Evolutionary conservation across 2,113 vertebrate species (phyloP).

Genomic region (Corythaixoides concolor): DNA sequence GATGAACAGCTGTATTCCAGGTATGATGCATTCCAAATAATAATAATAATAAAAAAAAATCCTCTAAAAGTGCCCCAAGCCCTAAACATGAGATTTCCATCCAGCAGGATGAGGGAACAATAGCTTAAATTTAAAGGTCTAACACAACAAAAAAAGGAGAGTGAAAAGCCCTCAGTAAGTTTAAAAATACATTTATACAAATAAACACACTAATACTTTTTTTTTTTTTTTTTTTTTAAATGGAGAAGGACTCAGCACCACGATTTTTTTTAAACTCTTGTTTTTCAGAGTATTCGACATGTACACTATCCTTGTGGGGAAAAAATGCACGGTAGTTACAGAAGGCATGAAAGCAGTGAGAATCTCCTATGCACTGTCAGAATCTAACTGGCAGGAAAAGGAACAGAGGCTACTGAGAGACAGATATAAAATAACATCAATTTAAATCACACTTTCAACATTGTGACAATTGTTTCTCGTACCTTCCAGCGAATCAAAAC

Average conservation of each 20-base stretch:
- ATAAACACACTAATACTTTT: not conserved
- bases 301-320: not conserved
- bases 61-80: not conserved
- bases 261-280: not conserved
- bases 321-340: not conserved
- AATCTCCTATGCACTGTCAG: not conserved
- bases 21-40: not conserved
- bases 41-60: not conserved
- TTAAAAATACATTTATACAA: not conserved
- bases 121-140: not conserved
- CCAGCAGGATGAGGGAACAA: not conserved
- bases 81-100: not conserved
- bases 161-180: not conserved
- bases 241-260: not conserved
- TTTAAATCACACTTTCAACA: not conserved
- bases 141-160: not conserved
- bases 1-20: not conserved
- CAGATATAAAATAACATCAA: not conserved
- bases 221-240: not conserved
- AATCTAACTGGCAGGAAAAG: not conserved
- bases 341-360: not conserved
- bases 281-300: not conserved
- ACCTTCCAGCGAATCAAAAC: not conserved
- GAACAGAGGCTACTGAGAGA: not conserved
- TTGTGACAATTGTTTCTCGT: not conserved